Evolutionary conservation across 1,140 invertebrate species (phyloP).

Genomic region (Musca domestica): DNA sequence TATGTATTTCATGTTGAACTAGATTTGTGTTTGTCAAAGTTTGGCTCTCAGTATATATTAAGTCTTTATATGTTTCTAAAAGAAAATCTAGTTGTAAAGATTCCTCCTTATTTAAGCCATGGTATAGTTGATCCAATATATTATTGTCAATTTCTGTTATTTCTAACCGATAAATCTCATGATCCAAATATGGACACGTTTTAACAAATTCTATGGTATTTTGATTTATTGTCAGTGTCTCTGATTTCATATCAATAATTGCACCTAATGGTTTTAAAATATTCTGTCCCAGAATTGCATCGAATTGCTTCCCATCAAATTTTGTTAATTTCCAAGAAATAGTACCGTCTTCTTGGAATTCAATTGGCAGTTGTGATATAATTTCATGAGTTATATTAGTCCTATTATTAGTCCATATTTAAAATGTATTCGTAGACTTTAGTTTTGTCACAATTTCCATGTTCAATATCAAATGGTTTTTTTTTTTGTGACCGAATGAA

Average conservation of each 20-base stretch:
- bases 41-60: background rate
- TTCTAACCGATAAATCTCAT: too few species aligned
- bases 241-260: background rate
- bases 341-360: background rate
- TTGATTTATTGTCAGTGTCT: background rate
- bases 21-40: background rate
- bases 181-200: background rate
- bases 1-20: background rate
- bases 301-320: background rate
- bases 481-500: too few species aligned
- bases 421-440: too few species aligned
- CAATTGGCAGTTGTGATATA: too few species aligned
- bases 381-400: too few species aligned
- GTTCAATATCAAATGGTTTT: too few species aligned
- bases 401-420: too few species aligned
- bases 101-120: background rate
- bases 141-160: too few species aligned
- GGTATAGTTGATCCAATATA: background rate
- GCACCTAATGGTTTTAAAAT: background rate
- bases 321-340: background rate
- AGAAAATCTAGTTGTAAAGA: background rate
- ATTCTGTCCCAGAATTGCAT: too few species aligned
- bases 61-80: too few species aligned
- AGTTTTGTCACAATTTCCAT: too few species aligned
- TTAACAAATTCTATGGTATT: background rate